Evolutionary conservation across 1,140 invertebrate genomes (phyloP).

Genomic region (Pseudachorutes palmiensis): DNA sequence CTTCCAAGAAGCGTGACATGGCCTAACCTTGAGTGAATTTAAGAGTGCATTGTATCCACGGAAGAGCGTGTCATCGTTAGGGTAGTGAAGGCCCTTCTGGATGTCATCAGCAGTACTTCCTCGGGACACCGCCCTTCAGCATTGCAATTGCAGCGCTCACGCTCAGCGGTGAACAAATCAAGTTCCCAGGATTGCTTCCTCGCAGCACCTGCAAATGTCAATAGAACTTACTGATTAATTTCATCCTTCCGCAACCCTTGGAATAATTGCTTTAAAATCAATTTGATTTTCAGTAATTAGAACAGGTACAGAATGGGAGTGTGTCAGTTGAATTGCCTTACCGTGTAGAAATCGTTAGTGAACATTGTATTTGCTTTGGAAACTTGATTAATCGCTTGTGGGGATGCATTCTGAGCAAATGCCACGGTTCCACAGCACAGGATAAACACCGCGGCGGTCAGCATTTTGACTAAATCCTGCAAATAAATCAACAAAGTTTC

Average conservation of each 20-base stretch:
- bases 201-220: not conserved
- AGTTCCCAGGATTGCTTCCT: not conserved
- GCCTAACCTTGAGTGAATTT: slow-evolving; percentile 6
- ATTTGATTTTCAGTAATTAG: not conserved
- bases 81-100: not conserved
- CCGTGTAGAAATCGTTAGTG: not conserved
- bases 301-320: not conserved
- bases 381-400: no score
- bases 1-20: no score
- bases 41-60: not conserved
- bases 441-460: no score
- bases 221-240: not conserved
- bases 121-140: slow-evolving; percentile 3
- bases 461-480: no score
- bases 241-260: not conserved
- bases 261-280: not conserved
- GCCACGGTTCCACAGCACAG: no score
- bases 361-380: not conserved
- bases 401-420: no score
- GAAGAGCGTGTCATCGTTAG: not conserved
- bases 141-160: slow-evolving; percentile 8
- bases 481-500: no score
- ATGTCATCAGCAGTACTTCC: slow-evolving; percentile 10
- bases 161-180: slow-evolving; percentile 12
- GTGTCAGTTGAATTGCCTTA: not conserved